phyloP scores from a whole-genome alignment of 2,888 invertebrate genomes.

The Himalopsyche anomala region DNA sequence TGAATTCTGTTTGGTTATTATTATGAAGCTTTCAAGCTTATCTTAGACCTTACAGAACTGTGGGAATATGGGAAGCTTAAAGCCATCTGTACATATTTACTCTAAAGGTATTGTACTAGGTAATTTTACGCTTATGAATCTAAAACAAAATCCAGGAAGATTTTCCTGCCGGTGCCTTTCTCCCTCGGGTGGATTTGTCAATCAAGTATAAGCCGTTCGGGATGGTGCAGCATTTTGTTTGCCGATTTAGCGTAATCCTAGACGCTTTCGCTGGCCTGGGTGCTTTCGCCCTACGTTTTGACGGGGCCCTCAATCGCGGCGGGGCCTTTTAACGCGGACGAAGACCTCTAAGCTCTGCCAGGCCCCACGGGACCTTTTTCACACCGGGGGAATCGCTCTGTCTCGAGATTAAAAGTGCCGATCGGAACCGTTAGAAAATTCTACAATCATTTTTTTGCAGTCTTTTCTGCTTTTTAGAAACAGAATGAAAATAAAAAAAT shows the following conservation, averaged over 20 bases:
- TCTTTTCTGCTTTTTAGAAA: no score
- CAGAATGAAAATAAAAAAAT: no score
- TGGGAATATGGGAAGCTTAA: conserved; percentile 52
- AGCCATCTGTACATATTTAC: conserved; percentile 52
- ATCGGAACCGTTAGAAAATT: not conserved
- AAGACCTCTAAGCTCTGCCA: conserved; percentile 40
- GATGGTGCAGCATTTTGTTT: conserved; percentile 61
- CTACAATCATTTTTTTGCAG: not conserved
- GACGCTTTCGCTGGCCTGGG: not conserved
- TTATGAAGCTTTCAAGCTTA: conserved; percentile 9
- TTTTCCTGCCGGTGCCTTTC: conserved; percentile 11
- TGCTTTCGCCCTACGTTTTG: not conserved
- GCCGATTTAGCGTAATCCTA: conserved; percentile 56
- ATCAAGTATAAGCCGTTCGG: conserved; percentile 63
- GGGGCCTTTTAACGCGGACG: not conserved
- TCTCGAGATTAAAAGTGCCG: not conserved
- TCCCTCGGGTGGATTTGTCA: conserved; percentile 63
- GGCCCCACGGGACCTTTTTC: conserved; percentile 39
- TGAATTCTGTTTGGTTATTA: not conserved
- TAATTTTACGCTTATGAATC: conserved; percentile 63
- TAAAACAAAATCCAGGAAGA: conserved; percentile 56
- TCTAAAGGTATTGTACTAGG: conserved; percentile 54
- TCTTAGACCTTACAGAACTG: not conserved
- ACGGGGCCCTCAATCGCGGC: not conserved
- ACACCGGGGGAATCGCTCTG: not conserved